Evolutionary conservation across 2,888 invertebrate genomes (phyloP), one percentile per base, ranked within the genome.

Genomic region (Synergus japonicus): DNA sequence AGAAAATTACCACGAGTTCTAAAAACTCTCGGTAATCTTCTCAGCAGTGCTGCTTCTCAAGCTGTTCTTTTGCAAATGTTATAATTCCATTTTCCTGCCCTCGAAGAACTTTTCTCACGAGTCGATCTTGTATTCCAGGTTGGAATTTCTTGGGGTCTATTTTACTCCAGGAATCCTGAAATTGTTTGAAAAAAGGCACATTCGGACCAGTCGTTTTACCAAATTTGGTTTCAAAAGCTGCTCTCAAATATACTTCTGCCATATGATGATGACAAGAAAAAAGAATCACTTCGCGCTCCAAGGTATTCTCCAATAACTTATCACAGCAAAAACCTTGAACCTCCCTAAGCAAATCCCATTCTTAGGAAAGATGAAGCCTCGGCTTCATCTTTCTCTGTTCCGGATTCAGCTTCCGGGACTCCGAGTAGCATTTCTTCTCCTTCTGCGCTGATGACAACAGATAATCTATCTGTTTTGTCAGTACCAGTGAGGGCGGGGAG

Each of bases 231-330:
- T 85, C 82, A 79, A 87, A 87, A 43, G 84, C 86, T 78, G 81
- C 54, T 81, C 73, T 80, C 18, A 88, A 58, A 69, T 87, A 81
- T 18, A 88, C 46, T 82, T 89, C 86, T 66, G 82, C 85, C 7
- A 88, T 84, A 65, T 87, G 87, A 81, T 87, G 88, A 60, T 86
- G 79, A 54, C 89, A 88, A 37, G 85, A 79, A 46, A 87, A 83
- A 63, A 73, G 80, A 60, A 85, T 65, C 54, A 87, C 58, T 13
- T 85, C 83, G 79, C 67, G 84, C 58, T 81, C 81, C 18, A 88
- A 78, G 44, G 84, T 80, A 81, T 85, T 83, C 84, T 89, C 86
- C 58, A 88, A 76, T 76, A 66, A 41, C 29, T 18, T 88, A 78
- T 88, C 86, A 85, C 83, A 87, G 82, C 86, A 84, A 13, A 86